These are phyloP conservation scores for Phalacrocorax brasilianus DNA, from an alignment of 2,113 vertebrate genomes.

Conservation along the genomic window DNA sequence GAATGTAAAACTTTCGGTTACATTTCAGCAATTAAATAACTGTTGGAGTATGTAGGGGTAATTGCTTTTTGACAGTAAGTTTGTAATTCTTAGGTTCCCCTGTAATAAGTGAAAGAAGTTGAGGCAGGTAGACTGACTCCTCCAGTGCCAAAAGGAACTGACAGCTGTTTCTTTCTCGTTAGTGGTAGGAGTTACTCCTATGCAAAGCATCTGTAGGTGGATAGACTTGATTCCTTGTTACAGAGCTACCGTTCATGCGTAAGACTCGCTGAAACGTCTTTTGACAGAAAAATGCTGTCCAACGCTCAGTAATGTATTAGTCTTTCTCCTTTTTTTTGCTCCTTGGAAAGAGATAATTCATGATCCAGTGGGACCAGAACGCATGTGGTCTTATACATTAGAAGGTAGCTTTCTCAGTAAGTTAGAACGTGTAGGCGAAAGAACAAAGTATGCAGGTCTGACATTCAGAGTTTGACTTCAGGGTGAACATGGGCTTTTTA, in stretches of 20 bases:
- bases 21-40: background rate
- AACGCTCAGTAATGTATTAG: rapidly evolving
- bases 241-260: background rate
- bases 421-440: background rate
- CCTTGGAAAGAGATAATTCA: background rate
- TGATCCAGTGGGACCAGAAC: background rate
- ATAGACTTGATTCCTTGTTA: background rate
- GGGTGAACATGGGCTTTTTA: rapidly evolving
- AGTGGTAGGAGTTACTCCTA: background rate
- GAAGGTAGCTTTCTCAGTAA: background rate
- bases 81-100: background rate
- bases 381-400: rapidly evolving
- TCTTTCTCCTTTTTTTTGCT: background rate
- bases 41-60: background rate
- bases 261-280: background rate
- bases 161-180: background rate
- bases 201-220: background rate
- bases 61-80: background rate
- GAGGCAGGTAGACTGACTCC: background rate
- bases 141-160: background rate
- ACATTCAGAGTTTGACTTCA: rapidly evolving
- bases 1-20: background rate
- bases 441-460: background rate
- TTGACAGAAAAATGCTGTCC: background rate
- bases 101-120: background rate